Evolutionary conservation across 2,797 vertebrate genomes (phyloP), one percentile per base, ranked within the genome.

Genomic region (Oreochromis mossambicus): DNA sequence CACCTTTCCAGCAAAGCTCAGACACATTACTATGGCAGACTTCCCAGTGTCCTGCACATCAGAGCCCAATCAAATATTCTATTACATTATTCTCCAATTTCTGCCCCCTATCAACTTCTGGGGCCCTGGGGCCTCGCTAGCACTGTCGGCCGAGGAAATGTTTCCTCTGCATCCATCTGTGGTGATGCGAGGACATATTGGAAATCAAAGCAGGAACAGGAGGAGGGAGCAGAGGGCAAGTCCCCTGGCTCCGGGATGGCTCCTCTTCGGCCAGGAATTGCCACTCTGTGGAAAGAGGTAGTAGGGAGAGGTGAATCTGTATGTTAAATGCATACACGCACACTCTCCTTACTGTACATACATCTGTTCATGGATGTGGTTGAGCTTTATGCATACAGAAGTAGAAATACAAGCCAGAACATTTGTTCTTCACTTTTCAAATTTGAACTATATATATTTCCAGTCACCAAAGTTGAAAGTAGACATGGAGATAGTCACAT

Each of bases 61-160:
- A 90, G 87, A 95, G 89, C 82, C 96, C 96, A 96, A 96, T 97
- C 95, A 97, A 97, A 97, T 97, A 98, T 97, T 97, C 96, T 95
- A 95, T 97, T 96, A 96, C 96, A 97, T 97, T 97, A 97, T 96
- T 97, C 97, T 97, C 95, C 96, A 95, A 95, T 98, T 97, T 96
- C 94, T 95, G 89, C 85, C 86, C 91, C 87, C 93, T 90, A 89
- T 94, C 95, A 87, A 90, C 89, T 92, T 80, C 19, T 2, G 92
- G 90, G 93, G 91, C 94, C 96, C 94, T 91, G 80, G 92, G 94
- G 95, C 94, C 90, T 92, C 91, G 36, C 95, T 90, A 95, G 95
- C 91, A 95, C 92, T 88, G 86, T 89, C 94, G 94, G 94, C 81
- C 92, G 96, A 90, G 89, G 93, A 96, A 96, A 96, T 95, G 93